Evolutionary conservation across 2,888 invertebrate species (phyloP).

Genomic region (Plutella xylostella): DNA sequence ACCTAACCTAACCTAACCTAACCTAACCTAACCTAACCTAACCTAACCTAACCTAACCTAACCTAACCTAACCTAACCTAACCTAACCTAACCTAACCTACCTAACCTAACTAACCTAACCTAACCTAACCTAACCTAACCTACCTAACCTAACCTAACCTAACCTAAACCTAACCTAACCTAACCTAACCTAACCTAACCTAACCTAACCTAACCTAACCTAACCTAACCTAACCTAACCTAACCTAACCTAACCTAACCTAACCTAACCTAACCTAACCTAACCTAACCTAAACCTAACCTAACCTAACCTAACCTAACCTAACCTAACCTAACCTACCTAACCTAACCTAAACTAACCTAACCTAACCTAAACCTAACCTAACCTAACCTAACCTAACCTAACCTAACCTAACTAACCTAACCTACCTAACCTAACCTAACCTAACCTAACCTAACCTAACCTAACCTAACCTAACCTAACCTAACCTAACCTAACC

Average conservation of each 20-base stretch:
- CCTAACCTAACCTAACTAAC: slow-evolving; percentile 1
- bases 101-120: slow-evolving; percentile 1
- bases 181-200: slow-evolving; percentile 1
- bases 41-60: slow-evolving; percentile 1
- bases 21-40: not conserved
- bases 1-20: slow-evolving; percentile 1
- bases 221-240: slow-evolving; percentile 1
- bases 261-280: not conserved
- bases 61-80: slow-evolving; percentile 1
- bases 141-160: too few relatives aligned
- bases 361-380: too few relatives aligned
- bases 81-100: too few relatives aligned
- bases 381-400: slow-evolving; percentile 5
- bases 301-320: not conserved
- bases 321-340: too few relatives aligned
- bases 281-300: too few relatives aligned
- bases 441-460: slow-evolving; percentile 8
- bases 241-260: slow-evolving; percentile 1
- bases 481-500: slow-evolving; percentile 11
- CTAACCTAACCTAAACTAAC: too few relatives aligned
- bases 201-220: slow-evolving; percentile 1
- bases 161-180: slow-evolving; percentile 4
- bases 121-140: slow-evolving; percentile 1
- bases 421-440: too few relatives aligned
- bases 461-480: slow-evolving; percentile 9